Evolutionary conservation across 2,888 invertebrate genomes (phyloP).

Genomic region (Aethes cnicana): DNA sequence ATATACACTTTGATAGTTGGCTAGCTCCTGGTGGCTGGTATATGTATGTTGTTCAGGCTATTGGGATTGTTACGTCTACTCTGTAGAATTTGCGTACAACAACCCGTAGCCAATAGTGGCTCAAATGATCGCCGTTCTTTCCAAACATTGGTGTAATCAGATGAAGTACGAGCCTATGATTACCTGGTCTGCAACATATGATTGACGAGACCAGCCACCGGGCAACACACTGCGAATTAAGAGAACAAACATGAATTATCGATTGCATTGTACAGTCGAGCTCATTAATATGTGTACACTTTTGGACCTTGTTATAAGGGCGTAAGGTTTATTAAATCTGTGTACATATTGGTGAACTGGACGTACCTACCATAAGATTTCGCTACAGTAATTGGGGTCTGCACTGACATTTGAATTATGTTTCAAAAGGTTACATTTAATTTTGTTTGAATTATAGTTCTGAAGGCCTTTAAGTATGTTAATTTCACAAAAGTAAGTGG

Average conservation of each 20-base stretch:
- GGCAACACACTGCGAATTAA: constrained; percentile 38
- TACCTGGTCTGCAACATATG: constrained; percentile 57
- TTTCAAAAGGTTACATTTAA: constrained; percentile 21
- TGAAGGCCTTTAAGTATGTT: constrained; percentile 17
- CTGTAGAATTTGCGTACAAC: too few species aligned
- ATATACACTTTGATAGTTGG: too few species aligned
- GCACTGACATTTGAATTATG: constrained; percentile 25
- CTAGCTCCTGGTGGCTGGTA: too few species aligned
- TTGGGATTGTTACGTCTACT: too few species aligned
- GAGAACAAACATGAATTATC: constrained; percentile 33
- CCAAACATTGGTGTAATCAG: constrained; percentile 17
- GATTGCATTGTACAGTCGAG: constrained; percentile 27
- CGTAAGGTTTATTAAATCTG: too few species aligned
- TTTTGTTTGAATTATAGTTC: constrained; percentile 10
- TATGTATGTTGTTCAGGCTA: too few species aligned
- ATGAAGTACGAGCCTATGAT: constrained; percentile 48
- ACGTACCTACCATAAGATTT: too few species aligned
- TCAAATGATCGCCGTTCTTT: neutral
- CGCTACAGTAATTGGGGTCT: constrained; percentile 25
- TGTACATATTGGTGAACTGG: too few species aligned
- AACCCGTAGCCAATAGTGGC: constrained; percentile 25
- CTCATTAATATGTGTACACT: too few species aligned
- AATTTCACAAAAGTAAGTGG: too few species aligned
- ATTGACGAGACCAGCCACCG: constrained; percentile 43
- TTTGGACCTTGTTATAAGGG: too few species aligned